phyloP scores from a whole-genome alignment of 2,797 vertebrate genomes.

The Epinephelus malabaricus region DNA sequence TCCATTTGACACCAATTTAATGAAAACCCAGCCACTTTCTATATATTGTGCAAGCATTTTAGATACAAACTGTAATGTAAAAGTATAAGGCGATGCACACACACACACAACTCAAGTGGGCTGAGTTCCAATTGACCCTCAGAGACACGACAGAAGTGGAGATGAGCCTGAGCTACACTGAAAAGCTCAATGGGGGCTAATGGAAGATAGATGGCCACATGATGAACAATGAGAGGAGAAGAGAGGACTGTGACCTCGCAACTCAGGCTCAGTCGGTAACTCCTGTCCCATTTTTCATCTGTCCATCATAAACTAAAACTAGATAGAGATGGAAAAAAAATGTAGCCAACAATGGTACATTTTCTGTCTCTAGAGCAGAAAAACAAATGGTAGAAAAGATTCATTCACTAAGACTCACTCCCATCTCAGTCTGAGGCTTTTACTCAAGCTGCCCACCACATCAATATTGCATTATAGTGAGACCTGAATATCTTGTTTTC shows the following conservation, averaged over 20 bases:
- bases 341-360: background rate
- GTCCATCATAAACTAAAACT: constrained; percentile 6
- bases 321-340: constrained; percentile 13
- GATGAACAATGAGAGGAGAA: background rate
- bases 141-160: constrained; percentile 5
- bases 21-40: no score
- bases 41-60: background rate
- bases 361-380: constrained; percentile 12
- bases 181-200: constrained; percentile 23
- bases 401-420: constrained; percentile 31
- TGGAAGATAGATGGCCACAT: constrained; percentile 13
- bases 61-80: background rate
- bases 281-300: constrained; percentile 1
- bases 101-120: background rate
- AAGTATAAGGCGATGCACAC: background rate
- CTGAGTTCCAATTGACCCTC: constrained; percentile 4
- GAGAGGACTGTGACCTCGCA: background rate
- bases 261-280: constrained; percentile 5
- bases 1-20: no score
- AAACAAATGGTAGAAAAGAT: constrained; percentile 26
- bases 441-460: constrained; percentile 46
- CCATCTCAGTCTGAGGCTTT: constrained; percentile 53
- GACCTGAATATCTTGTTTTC: constrained; percentile 52
- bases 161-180: background rate
- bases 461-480: constrained; percentile 59